These are phyloP conservation scores for Alexandromys fortis DNA, from an alignment of 2,113 vertebrate species.

Conservation along the genomic window DNA sequence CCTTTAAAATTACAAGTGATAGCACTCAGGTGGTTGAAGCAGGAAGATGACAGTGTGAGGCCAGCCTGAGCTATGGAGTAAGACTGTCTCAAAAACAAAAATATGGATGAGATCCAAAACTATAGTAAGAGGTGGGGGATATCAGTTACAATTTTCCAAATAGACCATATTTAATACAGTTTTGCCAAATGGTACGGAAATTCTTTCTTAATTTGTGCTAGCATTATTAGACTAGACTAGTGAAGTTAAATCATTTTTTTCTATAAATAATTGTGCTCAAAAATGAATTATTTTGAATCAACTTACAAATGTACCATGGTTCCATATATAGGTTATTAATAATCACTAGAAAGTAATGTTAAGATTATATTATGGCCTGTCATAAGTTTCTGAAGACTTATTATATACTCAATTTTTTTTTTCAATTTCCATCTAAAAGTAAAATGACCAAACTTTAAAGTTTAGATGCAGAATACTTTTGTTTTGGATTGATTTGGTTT, in stretches of 20 bases:
- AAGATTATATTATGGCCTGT: constrained; percentile 1
- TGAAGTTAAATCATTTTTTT: constrained; percentile 14
- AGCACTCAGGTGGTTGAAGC: neutral
- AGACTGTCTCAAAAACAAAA: neutral
- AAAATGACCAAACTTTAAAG: constrained; percentile 38
- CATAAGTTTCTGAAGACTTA: constrained; percentile 24
- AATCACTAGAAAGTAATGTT: constrained; percentile 26
- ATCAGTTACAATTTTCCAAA: neutral
- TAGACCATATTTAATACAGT: neutral
- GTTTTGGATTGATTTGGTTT: neutral
- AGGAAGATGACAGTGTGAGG: too few species aligned
- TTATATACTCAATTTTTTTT: constrained; percentile 28
- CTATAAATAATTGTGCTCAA: constrained; percentile 25
- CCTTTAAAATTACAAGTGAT: neutral
- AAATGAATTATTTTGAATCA: neutral
- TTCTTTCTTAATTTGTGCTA: constrained; percentile 1
- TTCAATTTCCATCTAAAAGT: constrained; percentile 14
- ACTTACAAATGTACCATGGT: constrained; percentile 32
- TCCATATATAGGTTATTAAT: neutral
- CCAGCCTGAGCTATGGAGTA: neutral
- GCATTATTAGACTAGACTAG: neutral
- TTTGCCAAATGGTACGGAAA: neutral
- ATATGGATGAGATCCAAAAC: neutral
- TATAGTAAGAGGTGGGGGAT: neutral
- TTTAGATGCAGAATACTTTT: neutral